phyloP scores from a whole-genome alignment of 2,888 invertebrate genomes.

The Omphaloscelis lunosa region DNA sequence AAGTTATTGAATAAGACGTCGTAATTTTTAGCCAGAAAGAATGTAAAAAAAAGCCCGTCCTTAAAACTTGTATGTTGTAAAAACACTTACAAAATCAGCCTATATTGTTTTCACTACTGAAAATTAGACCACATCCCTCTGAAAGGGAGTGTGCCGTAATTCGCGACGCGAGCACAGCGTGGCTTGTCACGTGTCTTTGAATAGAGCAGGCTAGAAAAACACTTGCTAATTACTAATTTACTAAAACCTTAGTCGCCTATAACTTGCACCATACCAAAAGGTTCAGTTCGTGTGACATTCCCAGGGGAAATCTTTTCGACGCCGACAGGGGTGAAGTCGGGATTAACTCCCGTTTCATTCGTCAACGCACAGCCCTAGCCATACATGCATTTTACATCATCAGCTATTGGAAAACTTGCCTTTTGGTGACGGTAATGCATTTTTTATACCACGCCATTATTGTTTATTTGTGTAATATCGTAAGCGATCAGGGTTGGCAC shows the following conservation, averaged over 20 bases:
- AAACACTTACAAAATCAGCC: background rate
- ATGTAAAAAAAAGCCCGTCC: background rate
- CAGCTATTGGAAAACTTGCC: slow-evolving; percentile 65
- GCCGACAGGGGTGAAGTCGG: slow-evolving; percentile 82
- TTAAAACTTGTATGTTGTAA: background rate
- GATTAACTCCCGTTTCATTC: slow-evolving; percentile 88
- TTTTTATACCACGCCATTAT: slow-evolving; percentile 58
- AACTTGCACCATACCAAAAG: slow-evolving; percentile 67
- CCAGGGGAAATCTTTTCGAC: slow-evolving; percentile 88
- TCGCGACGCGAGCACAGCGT: background rate
- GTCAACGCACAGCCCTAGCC: slow-evolving; percentile 78
- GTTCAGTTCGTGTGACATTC: slow-evolving; percentile 75
- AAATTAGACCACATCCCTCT: too few relatives aligned
- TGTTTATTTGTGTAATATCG: slow-evolving; percentile 56
- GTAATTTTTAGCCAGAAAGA: background rate
- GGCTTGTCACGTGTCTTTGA: background rate
- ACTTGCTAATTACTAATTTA: background rate
- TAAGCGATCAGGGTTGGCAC: slow-evolving; percentile 49
- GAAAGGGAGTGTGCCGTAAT: background rate
- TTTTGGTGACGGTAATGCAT: slow-evolving; percentile 67
- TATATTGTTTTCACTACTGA: too few relatives aligned
- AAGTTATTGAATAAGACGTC: background rate
- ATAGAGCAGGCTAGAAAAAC: background rate
- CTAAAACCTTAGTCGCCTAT: slow-evolving; percentile 19
- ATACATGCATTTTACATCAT: slow-evolving; percentile 83